A percentile compares a stretch with the other conserved stretches of the same genome.
These are phyloP conservation scores for Henricia sp. DNA, from an alignment of 53 echinoderm and acorn worm species.

Conservation along the genomic window DNA sequence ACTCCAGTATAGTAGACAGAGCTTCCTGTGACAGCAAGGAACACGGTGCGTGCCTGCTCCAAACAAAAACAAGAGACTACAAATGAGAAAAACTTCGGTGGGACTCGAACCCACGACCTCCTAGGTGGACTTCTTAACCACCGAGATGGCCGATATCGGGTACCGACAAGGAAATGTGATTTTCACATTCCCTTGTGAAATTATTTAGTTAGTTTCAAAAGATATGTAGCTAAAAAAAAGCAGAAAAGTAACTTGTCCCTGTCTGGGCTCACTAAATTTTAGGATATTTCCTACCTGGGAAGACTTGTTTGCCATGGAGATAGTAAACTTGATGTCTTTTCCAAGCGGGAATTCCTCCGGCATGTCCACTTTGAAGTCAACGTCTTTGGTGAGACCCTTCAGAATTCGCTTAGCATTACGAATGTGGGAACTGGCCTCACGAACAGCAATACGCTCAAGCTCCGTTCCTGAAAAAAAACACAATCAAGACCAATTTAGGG, in stretches of 20 bases:
- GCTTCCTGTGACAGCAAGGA: constrained; percentile 16
- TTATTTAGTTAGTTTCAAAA: too few species aligned
- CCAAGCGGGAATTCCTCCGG: constrained; percentile 49
- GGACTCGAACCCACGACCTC: too few species aligned
- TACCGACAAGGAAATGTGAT: constrained; percentile 20
- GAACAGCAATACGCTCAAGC: constrained; percentile 80
- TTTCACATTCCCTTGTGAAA: not conserved
- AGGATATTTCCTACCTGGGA: constrained; percentile 19
- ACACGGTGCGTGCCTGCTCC: not conserved
- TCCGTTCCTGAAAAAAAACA: constrained; percentile 57
- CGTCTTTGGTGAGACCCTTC: constrained; percentile 18
- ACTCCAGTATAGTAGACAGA: constrained; percentile 65
- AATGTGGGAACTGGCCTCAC: not conserved
- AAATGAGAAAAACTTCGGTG: too few species aligned
- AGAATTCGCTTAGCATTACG: constrained; percentile 41
- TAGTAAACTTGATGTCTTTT: constrained; percentile 45
- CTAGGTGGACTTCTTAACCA: too few species aligned
- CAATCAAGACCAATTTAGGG: too few species aligned
- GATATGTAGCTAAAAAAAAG: too few species aligned
- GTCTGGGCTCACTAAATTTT: too few species aligned
- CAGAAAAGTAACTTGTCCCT: too few species aligned
- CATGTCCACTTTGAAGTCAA: not conserved
- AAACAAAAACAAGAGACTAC: too few species aligned
- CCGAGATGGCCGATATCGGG: too few species aligned
- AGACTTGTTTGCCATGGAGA: constrained; percentile 46